phyloP scores from a whole-genome alignment of 1,140 invertebrate species.

The Drosophila tropicalis region DNA sequence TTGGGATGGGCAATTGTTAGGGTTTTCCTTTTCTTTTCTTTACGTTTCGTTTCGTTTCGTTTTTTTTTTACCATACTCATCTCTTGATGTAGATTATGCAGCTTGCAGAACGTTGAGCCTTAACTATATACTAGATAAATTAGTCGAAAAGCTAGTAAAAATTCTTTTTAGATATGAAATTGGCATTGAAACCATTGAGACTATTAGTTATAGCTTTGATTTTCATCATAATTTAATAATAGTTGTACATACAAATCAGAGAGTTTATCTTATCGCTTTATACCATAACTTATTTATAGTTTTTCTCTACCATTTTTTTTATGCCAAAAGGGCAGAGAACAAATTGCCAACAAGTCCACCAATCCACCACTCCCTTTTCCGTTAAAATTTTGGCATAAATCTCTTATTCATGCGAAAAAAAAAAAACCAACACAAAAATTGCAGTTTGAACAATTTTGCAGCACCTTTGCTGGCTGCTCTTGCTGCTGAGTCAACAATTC shows the following conservation, averaged over 20 bases:
- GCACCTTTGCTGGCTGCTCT: not conserved
- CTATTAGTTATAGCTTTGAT: not conserved
- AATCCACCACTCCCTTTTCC: not conserved
- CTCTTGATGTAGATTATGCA: constrained; percentile 46
- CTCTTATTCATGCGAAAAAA: constrained; percentile 43
- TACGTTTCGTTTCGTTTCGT: not conserved
- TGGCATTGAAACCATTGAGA: too few species aligned
- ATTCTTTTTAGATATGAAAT: not conserved
- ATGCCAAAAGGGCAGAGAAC: not conserved
- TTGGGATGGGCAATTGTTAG: constrained; percentile 44
- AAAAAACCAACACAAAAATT: constrained; percentile 36
- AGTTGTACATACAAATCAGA: too few species aligned
- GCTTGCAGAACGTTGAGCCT: constrained; percentile 36
- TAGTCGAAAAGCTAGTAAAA: constrained; percentile 12
- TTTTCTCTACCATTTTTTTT: not conserved
- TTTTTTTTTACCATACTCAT: constrained; percentile 21
- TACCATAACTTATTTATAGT: not conserved
- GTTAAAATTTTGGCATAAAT: constrained; percentile 49
- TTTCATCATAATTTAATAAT: too few species aligned
- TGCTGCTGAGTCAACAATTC: constrained; percentile 71
- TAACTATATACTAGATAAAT: constrained; percentile 57
- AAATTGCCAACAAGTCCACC: not conserved
- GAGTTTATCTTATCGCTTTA: too few species aligned
- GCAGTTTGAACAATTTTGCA: constrained; percentile 56
- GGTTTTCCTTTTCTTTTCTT: not conserved